These are phyloP conservation scores for Gymnoscopelus braueri DNA, from an alignment of 2,797 vertebrate genomes.

Conservation along the genomic window DNA sequence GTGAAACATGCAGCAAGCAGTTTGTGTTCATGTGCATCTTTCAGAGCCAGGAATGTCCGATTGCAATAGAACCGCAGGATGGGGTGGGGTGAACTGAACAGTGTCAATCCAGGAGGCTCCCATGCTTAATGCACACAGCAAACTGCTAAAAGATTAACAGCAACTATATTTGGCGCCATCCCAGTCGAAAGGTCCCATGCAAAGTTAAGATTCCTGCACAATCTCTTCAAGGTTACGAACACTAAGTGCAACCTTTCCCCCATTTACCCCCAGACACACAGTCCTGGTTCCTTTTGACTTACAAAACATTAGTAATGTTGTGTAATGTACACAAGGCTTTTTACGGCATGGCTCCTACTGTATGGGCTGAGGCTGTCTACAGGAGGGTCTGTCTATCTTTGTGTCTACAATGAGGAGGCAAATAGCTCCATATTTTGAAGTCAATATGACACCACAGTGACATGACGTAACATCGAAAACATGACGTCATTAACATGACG, in stretches of 20 bases:
- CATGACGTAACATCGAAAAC: too few species aligned
- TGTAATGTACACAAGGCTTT: too few species aligned
- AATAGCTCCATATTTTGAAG: too few species aligned
- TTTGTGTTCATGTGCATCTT: conserved; percentile 11
- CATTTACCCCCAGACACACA: conserved; percentile 37
- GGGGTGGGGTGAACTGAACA: conserved; percentile 9
- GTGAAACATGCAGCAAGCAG: conserved; percentile 18
- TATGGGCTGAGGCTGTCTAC: too few species aligned
- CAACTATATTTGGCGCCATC: not conserved
- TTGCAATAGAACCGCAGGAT: not conserved
- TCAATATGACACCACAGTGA: too few species aligned
- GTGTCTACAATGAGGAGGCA: too few species aligned
- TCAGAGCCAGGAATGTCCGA: conserved; percentile 11
- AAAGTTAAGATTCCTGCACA: conserved; percentile 24
- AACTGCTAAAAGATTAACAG: conserved; percentile 41
- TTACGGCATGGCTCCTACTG: too few species aligned
- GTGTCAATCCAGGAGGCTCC: conserved; percentile 1
- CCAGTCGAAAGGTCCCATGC: conserved; percentile 1
- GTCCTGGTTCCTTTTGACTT: not conserved
- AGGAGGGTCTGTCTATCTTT: too few species aligned
- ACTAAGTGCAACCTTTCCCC: conserved; percentile 55
- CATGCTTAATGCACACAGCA: conserved; percentile 2
- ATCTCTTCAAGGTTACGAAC: conserved; percentile 41
- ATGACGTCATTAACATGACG: too few species aligned
- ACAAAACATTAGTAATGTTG: too few species aligned